Conservation (phyloP, 1,140 invertebrate genomes). For the Rhopalosiphum maidis region DNA sequence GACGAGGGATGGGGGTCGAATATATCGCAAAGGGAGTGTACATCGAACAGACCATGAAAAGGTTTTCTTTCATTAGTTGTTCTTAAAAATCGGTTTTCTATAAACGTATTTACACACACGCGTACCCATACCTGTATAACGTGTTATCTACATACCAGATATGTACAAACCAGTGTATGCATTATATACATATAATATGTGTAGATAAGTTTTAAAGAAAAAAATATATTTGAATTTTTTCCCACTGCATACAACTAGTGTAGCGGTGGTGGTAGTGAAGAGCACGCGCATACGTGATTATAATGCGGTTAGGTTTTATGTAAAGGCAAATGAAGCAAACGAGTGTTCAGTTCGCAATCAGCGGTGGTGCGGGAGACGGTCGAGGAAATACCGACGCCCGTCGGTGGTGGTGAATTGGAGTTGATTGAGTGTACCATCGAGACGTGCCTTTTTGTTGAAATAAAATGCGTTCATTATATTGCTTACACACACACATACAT, state of each 20-base stretch:
- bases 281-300: constrained; percentile 57
- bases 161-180: not conserved
- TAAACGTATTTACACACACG: not conserved
- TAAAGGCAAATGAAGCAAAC: constrained; percentile 57
- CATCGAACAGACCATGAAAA: constrained; percentile 7
- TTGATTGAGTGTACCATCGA: constrained; percentile 58
- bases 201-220: not conserved
- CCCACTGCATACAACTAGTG: not conserved
- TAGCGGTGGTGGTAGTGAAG: not conserved
- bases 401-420: constrained; percentile 54
- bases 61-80: not conserved
- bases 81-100: not conserved
- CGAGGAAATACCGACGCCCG: constrained; percentile 31
- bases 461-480: constrained; percentile 58
- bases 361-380: constrained; percentile 10
- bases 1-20: not conserved
- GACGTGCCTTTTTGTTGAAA: constrained; percentile 57
- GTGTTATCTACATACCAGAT: not conserved
- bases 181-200: not conserved
- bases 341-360: constrained; percentile 57
- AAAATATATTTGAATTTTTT: not conserved
- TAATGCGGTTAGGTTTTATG: constrained; percentile 55
- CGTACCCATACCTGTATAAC: not conserved
- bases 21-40: no score
- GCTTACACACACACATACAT: not conserved